Evolutionary conservation across 2,113 vertebrate species (phyloP), one percentile per base, ranked within the genome.

Genomic region (Motacilla alba): DNA sequence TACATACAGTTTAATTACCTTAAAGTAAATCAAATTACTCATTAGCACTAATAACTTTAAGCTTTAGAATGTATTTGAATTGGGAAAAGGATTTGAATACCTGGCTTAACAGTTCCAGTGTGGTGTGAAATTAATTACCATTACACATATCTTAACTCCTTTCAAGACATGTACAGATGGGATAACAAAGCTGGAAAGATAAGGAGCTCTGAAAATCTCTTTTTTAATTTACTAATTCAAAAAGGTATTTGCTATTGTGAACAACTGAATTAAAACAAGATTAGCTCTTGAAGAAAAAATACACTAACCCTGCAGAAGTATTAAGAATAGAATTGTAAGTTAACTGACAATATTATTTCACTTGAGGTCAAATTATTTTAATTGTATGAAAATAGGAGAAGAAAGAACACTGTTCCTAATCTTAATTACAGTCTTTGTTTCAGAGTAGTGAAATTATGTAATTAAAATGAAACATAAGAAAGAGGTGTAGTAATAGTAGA

Each of bases 1-100:
- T 97, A 96, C 97, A 96, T 93, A 96, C 46, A 95, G 69, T 97
- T 97, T 97, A 98, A 98, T 97, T 98, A 97, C 96, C 95, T 97
- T 98, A 96, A 95, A 95, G 78, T 96, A 97, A 98, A 98, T 97
- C 95, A 97, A 96, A 96, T 96, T 96, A 96, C 92, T 97, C 89
- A 95, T 98, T 96, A 98, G 60, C 67, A 94, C 56, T 96, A 97
- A 97, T 95, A 97, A 96, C 76, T 93, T 96, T 90, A 98, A 97
- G 94, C 81, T 97, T 97, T 94, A 95, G 76, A 95, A 96, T 93
- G 56, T 59, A 89, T 97, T 96, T 98, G 83, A 97, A 87, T 96
- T 94, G 67, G 69, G 66, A 69, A 97, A 97, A 98, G 39, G 91
- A 94, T 97, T 97, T 97, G 85, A 97, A 97, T 98, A 97, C 94